A percentile compares a stretch with the other conserved stretches of the same genome.
phyloP scores from a whole-genome alignment of 1,140 invertebrate species.

The Formica exsecta region DNA sequence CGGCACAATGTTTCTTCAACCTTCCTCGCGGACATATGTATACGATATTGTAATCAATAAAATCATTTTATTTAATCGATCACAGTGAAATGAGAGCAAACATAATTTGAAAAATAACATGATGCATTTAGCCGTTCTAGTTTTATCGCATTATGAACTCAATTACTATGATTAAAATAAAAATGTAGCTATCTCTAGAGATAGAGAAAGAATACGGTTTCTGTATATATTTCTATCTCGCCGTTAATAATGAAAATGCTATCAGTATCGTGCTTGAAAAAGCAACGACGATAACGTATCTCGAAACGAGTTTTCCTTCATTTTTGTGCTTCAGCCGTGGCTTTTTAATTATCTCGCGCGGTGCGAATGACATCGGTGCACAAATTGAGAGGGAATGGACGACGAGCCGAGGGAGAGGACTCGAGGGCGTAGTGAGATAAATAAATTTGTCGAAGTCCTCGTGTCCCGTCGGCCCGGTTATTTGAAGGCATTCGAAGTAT shows the following conservation, averaged over 20 bases:
- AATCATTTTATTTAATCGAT: neutral
- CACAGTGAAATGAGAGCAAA: neutral
- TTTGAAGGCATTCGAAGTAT: constrained; percentile 70
- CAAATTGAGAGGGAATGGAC: constrained; percentile 59
- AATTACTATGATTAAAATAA: neutral
- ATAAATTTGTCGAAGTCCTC: constrained; percentile 74
- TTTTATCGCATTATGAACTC: constrained; percentile 1
- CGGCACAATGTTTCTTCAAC: neutral
- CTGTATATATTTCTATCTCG: neutral
- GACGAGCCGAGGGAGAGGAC: neutral
- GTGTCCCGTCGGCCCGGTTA: constrained; percentile 65
- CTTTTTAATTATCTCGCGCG: constrained; percentile 70
- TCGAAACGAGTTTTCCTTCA: constrained; percentile 42
- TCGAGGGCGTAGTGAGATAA: constrained; percentile 64
- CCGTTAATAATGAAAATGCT: constrained; percentile 11
- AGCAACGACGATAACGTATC: constrained; percentile 33
- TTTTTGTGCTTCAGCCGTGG: constrained; percentile 37
- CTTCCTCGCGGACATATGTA: neutral
- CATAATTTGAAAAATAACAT: neutral
- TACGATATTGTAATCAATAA: neutral
- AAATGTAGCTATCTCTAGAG: neutral
- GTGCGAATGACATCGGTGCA: constrained; percentile 55
- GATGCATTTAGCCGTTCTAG: neutral
- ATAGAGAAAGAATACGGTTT: neutral
- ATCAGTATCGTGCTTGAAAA: constrained; percentile 36